Evolutionary conservation across 2,888 invertebrate species (phyloP), one percentile per base, ranked within the genome.

Genomic region (Sphecodes monilicornis): DNA sequence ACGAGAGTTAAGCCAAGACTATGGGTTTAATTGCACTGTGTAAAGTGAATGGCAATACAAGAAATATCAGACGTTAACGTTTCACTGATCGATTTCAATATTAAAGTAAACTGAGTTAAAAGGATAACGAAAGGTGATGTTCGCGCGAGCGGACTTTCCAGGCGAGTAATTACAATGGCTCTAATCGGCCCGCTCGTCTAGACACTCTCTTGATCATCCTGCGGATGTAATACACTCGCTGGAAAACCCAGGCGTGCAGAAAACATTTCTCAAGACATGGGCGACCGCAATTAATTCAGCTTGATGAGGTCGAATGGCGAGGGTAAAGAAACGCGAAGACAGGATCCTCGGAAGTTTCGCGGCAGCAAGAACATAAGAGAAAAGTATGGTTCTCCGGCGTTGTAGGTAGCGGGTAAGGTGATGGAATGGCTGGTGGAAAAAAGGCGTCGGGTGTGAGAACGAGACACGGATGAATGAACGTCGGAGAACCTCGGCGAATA

Each of bases 311-410:
- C 70, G 76, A 75, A 72, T 41, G 73, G 46, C 74, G 39, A 29
- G 41, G 43, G 68, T 29, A 39, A 57, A 32, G 66, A 60, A 36
- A 57, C 64, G 26, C 32, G 71, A 60, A 29, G 75, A 72, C 32
- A 69, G 57, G 77, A 80, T 87, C 46, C 78, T 85, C 36, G 70
- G 68, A 78, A 82, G 81, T 78, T 86, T 76, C 72, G 68, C 69
- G 68, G 43, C 70, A 43, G 68, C 68, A 46, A 80, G 91, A 91
- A 92, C 92, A 90, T 78, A 85, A 90, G 82, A 82, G 73, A 39
- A 46, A 43, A 70, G 87, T 77, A 82, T 86, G 69, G 89, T 86
- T 66, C 88, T 0, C 68, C 46, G 69, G 76, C 72, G 76, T 81
- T 72, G 77, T 76, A 77, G 57, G 77, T 64, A 73, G 84, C 84